Conservation (phyloP, 2,797 vertebrate species). For the Caiman crocodilus region DNA sequence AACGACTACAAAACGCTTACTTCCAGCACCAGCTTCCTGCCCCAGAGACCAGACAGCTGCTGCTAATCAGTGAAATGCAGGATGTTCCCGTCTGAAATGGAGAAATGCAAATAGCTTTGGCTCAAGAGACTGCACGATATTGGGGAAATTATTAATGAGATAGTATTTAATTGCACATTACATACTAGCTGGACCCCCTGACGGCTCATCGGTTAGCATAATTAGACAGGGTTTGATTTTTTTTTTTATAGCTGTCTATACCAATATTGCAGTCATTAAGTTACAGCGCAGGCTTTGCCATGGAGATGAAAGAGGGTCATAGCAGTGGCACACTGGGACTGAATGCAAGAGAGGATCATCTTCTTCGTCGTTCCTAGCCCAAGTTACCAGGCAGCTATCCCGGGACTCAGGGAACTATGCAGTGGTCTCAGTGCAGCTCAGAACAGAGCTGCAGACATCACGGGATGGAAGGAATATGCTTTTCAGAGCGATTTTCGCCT, state of each 20-base stretch:
- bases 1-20: conserved; percentile 46
- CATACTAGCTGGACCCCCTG: conserved; percentile 28
- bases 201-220: conserved; percentile 58
- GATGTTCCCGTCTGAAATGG: conserved; percentile 36
- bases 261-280: conserved; percentile 63
- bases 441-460: neutral
- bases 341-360: neutral
- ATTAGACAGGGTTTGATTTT: conserved; percentile 1
- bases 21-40: neutral
- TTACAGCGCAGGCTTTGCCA: conserved; percentile 15
- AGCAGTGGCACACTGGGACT: neutral
- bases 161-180: conserved; percentile 62
- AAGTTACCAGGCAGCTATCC: conserved; percentile 35
- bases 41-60: conserved; percentile 3
- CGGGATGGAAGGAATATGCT: neutral
- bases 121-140: conserved; percentile 52
- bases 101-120: conserved; percentile 44
- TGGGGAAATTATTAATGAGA: conserved; percentile 66
- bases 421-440: neutral
- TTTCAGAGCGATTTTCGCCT: neutral
- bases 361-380: neutral
- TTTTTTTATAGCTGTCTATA: conserved; percentile 33
- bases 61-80: conserved; percentile 49
- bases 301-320: conserved; percentile 13
- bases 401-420: neutral